Evolutionary conservation across 2,888 invertebrate genomes (phyloP), one percentile per base, ranked within the genome.

Genomic region (Phyto melanocephala): DNA sequence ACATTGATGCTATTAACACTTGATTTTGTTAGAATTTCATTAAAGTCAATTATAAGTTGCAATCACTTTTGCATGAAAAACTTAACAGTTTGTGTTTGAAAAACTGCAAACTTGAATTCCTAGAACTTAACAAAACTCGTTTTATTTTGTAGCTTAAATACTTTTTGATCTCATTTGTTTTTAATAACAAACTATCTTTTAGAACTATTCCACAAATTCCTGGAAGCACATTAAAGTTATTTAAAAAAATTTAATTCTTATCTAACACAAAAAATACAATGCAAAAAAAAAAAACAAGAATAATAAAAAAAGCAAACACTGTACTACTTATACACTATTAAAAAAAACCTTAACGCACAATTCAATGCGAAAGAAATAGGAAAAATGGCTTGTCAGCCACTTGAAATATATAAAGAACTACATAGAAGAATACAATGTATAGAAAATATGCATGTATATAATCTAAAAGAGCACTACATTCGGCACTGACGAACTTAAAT

Each of bases 281-380:
- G 52, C 52, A 52, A 52, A 52, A 52, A 52, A 52, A 10, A 52
- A 24, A 2, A 52, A 24, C 11, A 50, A 28, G 4, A 50, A 20
- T 5, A 22, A 13, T 1, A 50, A 13, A 5, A 22, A n/a, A n/a
- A n/a, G n/a, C 15, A 6, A 45, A 45, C 1, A 45, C n/a, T 42
- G 15, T 15, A n/a, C n/a, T n/a, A n/a, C n/a, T n/a, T n/a, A n/a
- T n/a, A 28, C 28, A 28, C 6, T 28, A 28, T 28, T 28, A 28
- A 28, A 22, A 42, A 42, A 37, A 63, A 33, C n/a, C 33, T 65
- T 45, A 47, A 75, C 35, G 33, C 37, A 58, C 47, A 75, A 45
- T 65, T 74, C 37, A 67, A 65, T 37, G 45, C 24, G 47, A 75
- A 74, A 45, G 33, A 72, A 71, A 40, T 50, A 40, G 28, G 37